Percentiles rank a stretch among this genome's conserved stretches.
Conservation (phyloP, 2,797 vertebrate species). For the Petrocephalus schoutedeni region DNA sequence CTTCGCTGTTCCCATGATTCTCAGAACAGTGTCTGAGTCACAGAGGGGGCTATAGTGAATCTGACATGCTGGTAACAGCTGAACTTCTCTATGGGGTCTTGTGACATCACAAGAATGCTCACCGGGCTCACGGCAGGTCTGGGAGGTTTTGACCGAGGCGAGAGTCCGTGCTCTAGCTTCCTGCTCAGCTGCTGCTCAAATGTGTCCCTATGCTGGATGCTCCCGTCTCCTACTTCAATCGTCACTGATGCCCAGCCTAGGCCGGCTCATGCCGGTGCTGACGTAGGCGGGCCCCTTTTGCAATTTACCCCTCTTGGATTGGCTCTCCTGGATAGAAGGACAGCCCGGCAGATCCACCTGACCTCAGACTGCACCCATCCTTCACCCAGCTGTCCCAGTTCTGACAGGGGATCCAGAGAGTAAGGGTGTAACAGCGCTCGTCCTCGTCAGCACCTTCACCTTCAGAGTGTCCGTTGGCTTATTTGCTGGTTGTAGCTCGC, state of each 20-base stretch:
- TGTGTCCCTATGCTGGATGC: neutral
- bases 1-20: constrained; percentile 36
- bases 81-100: constrained; percentile 36
- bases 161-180: neutral
- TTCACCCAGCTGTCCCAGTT: constrained; percentile 15
- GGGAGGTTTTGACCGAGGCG: neutral
- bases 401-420: constrained; percentile 13
- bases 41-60: neutral
- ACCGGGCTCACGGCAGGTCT: neutral
- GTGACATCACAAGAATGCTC: constrained; percentile 37
- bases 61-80: constrained; percentile 39
- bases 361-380: neutral
- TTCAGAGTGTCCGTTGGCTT: neutral
- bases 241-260: neutral
- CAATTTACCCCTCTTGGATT: neutral
- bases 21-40: constrained; percentile 32
- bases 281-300: neutral
- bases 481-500: neutral
- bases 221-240: neutral
- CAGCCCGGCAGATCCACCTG: constrained; percentile 2
- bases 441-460: neutral
- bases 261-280: neutral
- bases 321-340: neutral
- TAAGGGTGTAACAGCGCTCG: neutral
- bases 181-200: neutral